Base-by-base conservation (phyloP, 2,797 vertebrate genomes). In the Helarctos malayanus region DNA sequence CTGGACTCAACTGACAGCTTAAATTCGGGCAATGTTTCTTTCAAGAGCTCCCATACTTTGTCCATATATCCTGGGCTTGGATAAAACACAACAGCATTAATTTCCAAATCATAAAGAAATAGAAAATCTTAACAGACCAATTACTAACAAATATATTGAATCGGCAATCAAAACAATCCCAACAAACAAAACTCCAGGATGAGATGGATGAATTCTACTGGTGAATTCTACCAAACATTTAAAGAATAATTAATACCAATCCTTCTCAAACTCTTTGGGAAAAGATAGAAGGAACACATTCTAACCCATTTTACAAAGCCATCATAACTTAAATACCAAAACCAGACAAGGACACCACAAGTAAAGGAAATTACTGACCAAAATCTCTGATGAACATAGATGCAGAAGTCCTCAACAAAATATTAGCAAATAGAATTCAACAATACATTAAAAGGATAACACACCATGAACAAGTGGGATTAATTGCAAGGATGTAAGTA, bases 11-110 rank as follows among this genome's bases (percentile, higher is more conserved):
- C 96, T 45, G 98, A 94, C 57, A 99, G 91, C 79, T 98, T 99
- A 98, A 99, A 99, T 94, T 98, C 98, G 41, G 99, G 99, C 90
- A 99, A 96, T 96, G 93, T 92, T 19, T 98, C 98, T 98, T 98
- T 99, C 94, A 99, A 98, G 97, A 99, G 99, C 86, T 98, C 96
- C 99, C 99, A 99, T 15, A 99, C 97, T 98, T 99, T 98, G 85
- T 98, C 98, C 29, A 97, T 57, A 92, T 98, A 97, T 25, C 85
- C 93, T 71, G 98, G 95, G 86, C 99, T 99, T 97, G 97, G 95
- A 98, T 96, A 95, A 96, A 84, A 56, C 0, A 95, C 5, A 96
- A 29, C 29, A 96, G 75, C 2, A 54, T 96, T 71, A 97, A 68
- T 76, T 93, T 92, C 19, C 68, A 94, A 84, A 65, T 45, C 35